phyloP scores from a whole-genome alignment of 2,888 invertebrate species.

The Nasonovia ribisnigri region DNA sequence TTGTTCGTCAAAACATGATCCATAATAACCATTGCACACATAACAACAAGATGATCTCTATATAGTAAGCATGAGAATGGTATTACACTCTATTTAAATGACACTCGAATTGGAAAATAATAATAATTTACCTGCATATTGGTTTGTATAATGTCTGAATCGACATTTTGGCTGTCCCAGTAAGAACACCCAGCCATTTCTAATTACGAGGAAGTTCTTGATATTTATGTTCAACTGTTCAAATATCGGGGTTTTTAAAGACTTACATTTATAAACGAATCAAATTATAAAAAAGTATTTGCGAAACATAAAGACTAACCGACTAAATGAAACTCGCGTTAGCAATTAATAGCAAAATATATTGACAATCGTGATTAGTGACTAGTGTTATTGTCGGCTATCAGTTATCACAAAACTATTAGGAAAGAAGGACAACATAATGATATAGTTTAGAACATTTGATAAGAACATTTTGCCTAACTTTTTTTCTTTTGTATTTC shows the following conservation, averaged over 20 bases:
- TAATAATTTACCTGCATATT: constrained; percentile 36
- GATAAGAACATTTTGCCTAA: background rate
- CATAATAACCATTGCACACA: constrained; percentile 92
- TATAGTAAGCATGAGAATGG: background rate
- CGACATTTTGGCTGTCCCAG: background rate
- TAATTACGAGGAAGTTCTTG: background rate
- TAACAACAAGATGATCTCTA: constrained; percentile 73
- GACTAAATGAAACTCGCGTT: background rate
- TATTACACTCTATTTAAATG: background rate
- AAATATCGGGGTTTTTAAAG: background rate
- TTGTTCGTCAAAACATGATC: constrained; percentile 90
- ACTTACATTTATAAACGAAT: background rate
- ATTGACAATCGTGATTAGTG: background rate
- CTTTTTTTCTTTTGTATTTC: too few relatives aligned
- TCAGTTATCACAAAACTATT: background rate
- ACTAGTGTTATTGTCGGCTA: background rate
- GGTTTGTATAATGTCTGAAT: background rate
- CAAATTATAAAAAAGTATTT: background rate
- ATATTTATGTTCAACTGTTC: background rate
- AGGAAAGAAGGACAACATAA: too few relatives aligned
- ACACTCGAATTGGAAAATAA: background rate
- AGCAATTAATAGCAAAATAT: background rate
- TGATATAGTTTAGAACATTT: too few relatives aligned
- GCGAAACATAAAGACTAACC: background rate
- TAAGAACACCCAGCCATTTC: constrained; percentile 18